A percentile compares a stretch with the other conserved stretches of the same genome.
phyloP scores from a whole-genome alignment of 2,797 vertebrate species.

The Oreortyx pictus region DNA sequence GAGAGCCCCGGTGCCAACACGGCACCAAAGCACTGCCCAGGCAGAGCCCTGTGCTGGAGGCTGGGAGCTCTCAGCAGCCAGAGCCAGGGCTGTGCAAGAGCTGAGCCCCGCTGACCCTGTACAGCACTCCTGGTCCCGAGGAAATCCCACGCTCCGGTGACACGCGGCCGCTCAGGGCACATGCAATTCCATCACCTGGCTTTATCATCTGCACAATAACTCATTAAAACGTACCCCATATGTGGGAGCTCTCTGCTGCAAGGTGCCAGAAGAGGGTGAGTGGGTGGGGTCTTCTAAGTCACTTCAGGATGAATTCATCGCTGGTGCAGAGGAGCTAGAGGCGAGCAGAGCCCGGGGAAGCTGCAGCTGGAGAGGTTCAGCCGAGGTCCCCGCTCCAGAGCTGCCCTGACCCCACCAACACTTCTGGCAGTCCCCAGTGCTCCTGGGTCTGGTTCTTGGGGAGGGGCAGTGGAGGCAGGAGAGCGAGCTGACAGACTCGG shows the following conservation, averaged over 20 bases:
- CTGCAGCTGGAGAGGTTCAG: background rate
- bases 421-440: background rate
- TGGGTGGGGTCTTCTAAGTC: rapidly evolving
- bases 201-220: background rate
- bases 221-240: background rate
- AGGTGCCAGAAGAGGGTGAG: background rate
- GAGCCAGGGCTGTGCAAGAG: background rate
- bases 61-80: background rate
- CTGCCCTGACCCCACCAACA: background rate
- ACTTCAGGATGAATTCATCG: background rate
- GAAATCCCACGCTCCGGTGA: background rate
- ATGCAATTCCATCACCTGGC: background rate
- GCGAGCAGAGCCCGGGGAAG: background rate
- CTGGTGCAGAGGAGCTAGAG: background rate
- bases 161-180: background rate
- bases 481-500: rapidly evolving
- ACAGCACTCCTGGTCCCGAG: rapidly evolving
- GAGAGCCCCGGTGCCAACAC: rapidly evolving
- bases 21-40: rapidly evolving
- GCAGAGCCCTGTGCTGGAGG: rapidly evolving
- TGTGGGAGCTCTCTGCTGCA: rapidly evolving
- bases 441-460: rapidly evolving
- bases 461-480: background rate
- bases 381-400: rapidly evolving
- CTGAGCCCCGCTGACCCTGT: background rate